A percentile compares a stretch with the other conserved stretches of the same genome.
These are phyloP conservation scores for Anastatus disparis DNA, from an alignment of 1,140 invertebrate species.

Conservation along the genomic window DNA sequence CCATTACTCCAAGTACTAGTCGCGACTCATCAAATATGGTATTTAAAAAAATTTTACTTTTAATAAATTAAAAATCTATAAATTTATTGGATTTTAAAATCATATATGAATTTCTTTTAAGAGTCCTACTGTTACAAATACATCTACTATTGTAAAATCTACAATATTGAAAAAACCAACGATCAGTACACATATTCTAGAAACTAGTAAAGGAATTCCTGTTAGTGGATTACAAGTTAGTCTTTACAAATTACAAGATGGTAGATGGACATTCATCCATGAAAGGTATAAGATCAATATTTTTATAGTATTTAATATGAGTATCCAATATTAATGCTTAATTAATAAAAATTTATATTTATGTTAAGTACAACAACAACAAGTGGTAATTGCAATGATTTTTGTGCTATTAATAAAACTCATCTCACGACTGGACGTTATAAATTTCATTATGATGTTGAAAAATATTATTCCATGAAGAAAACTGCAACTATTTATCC, in stretches of 20 bases:
- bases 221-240: slow-evolving; percentile 72
- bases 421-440: slow-evolving; percentile 75
- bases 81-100: not conserved
- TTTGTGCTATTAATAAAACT: slow-evolving; percentile 68
- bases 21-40: slow-evolving; percentile 28
- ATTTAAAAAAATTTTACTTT: not conserved
- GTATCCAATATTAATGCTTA: no score
- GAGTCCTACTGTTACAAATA: not conserved
- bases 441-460: slow-evolving; percentile 80
- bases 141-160: slow-evolving; percentile 9
- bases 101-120: not conserved
- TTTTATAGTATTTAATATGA: no score
- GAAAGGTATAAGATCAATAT: slow-evolving; percentile 63
- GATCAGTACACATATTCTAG: slow-evolving; percentile 75
- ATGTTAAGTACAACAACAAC: slow-evolving; percentile 70
- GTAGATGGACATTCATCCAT: slow-evolving; percentile 73
- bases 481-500: slow-evolving; percentile 78
- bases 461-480: slow-evolving; percentile 74
- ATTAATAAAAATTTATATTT: not conserved
- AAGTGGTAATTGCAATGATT: slow-evolving; percentile 75
- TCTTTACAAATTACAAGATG: slow-evolving; percentile 74
- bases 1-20: slow-evolving; percentile 33
- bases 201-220: slow-evolving; percentile 74
- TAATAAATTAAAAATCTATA: not conserved
- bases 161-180: slow-evolving; percentile 53